Evolutionary conservation across 1,140 invertebrate genomes (phyloP).

Genomic region (Teleopsis dalmanni): DNA sequence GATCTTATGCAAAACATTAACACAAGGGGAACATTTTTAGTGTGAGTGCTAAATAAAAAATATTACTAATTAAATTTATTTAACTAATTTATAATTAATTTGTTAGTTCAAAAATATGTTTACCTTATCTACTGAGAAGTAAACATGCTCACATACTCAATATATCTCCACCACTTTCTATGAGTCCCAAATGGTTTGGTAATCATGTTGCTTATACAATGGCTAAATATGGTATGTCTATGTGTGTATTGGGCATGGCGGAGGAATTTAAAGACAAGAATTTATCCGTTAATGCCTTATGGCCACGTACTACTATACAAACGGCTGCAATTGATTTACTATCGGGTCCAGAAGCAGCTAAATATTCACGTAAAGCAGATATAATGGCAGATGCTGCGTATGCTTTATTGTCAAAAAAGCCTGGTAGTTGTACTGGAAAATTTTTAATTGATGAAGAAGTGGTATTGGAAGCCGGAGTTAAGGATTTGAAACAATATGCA

Average conservation of each 20-base stretch:
- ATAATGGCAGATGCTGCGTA: slow-evolving; percentile 96
- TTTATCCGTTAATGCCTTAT: slow-evolving; percentile 90
- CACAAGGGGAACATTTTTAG: slow-evolving; percentile 83
- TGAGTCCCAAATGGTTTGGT: slow-evolving; percentile 83
- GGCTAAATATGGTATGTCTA: slow-evolving; percentile 97
- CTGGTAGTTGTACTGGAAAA: slow-evolving; percentile 66
- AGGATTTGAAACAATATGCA: slow-evolving; percentile 79
- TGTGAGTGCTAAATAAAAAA: slow-evolving; percentile 54
- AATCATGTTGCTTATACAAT: slow-evolving; percentile 92
- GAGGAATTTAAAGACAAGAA: slow-evolving; percentile 76
- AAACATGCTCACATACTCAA: slow-evolving; percentile 91
- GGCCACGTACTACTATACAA: slow-evolving; percentile 86
- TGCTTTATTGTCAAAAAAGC: slow-evolving; percentile 68
- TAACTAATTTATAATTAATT: too few relatives aligned
- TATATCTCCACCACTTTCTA: slow-evolving; percentile 82
- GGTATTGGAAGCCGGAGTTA: slow-evolving; percentile 68
- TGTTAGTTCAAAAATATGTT: slow-evolving; percentile 85
- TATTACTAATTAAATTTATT: not conserved
- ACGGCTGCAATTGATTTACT: slow-evolving; percentile 96
- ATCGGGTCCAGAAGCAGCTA: slow-evolving; percentile 53
- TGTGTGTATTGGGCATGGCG: slow-evolving; percentile 92
- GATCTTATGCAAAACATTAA: slow-evolving; percentile 94
- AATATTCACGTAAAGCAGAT: slow-evolving; percentile 70
- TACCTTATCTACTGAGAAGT: slow-evolving; percentile 80
- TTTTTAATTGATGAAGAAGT: slow-evolving; percentile 94